Evolutionary conservation across 2,797 vertebrate genomes (phyloP), one percentile per base, ranked within the genome.

Genomic region (Crax fasciolata): DNA sequence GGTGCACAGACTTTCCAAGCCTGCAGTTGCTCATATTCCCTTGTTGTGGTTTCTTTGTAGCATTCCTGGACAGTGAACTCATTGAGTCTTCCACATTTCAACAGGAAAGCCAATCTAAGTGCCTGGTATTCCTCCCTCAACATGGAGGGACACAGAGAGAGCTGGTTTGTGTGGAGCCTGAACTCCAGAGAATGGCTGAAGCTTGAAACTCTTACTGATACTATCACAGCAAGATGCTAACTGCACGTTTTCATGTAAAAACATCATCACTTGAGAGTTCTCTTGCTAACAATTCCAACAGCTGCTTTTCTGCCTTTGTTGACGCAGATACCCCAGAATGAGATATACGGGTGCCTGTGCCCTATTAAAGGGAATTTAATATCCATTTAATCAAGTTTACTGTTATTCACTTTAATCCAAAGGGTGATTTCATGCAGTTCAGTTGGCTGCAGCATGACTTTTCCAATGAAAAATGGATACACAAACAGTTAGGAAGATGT

Each of bases 241-340:
- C 73, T 89, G 61, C 67, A 62, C 83, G 55, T 94, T 94, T 84
- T 80, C 92, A 48, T 72, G 75, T 77, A 44, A 77, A 63, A 77
- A 86, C 79, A 80, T 89, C 84, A 82, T 62, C 90, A 54, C 72
- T 85, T 52, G 35, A 74, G 67, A 81, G 75, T 49, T 94, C 52
- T 35, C 71, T 73, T 90, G 55, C 3, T 93, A 93, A 93, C 73
- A 75, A 74, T 44, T 46, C 55, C 73, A 91, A 74, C 95, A 95
- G 95, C 83, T 96, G 95, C 84, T 51, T 70, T 78, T 71, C 77
- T 92, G 63, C 12, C 67, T 97, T 72, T 90, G 62, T 88, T 95
- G 85, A 92, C 13, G 32, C 66, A 83, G 68, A 81, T 87, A 68
- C 25, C 74, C 62, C 52, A 2, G 17, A 58, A 77, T 19, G 75